Evolutionary conservation across 1,140 invertebrate genomes (phyloP), one percentile per base, ranked within the genome.

Genomic region (Orchestia grillus): DNA sequence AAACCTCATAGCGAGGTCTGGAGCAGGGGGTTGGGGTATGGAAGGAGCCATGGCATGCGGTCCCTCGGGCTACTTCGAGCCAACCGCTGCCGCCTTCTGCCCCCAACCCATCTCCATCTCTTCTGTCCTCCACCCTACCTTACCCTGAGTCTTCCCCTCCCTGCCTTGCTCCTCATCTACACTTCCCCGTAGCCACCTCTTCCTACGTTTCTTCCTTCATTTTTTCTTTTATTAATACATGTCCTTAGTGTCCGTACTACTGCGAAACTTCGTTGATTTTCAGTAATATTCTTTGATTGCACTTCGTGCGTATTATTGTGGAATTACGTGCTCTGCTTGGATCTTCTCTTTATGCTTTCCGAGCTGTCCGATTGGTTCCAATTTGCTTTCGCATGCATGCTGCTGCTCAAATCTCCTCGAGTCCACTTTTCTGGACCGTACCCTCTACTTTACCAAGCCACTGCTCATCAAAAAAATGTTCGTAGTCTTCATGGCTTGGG

Each of bases 1-100:
- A 94, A 94, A 94, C 92, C 92, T 94, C 40, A 94, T 44, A 94
- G 92, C 92, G 44, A 94, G 92, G 92, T 94, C 92, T 94, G 92
- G 92, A 44, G 92, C 41, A 44, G 90, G 36, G 92, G 44, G 43
- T 15, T 47, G 92, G 92, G 44, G 92, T 94, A 94, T 94, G 44
- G 92, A 94, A 94, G 92, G 92, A 94, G 92, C 92, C 92, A 45
- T 94, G 92, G 92, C 92, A 94, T 94, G 92, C 92, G 43, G 44
- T 45, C 92, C 92, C 92, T 45, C 41, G 47, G 92, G 92, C 92
- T 94, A 94, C 88, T 90, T 90, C 88, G 88, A 90, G 88, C 88
- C 88, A 90, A 90, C 88, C 88, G 88, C 88, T 90, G 62, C 62
- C 62, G 62, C 62, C 88, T 90, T 42, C n/a, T 44, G n/a, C 88